phyloP scores from a whole-genome alignment of 2,888 invertebrate species.

The Lycia hirtaria region DNA sequence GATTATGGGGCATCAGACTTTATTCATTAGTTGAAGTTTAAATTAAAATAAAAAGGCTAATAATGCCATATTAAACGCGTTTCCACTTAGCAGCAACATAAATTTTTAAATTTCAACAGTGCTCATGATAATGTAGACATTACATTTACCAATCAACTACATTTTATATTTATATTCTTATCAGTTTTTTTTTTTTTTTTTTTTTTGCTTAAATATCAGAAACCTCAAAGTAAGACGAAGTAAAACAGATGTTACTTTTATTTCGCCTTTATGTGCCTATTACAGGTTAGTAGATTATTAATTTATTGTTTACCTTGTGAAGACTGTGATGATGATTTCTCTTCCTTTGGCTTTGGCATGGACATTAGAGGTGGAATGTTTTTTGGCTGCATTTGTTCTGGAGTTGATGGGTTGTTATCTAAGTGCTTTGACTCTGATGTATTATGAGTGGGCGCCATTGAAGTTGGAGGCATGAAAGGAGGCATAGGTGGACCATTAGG shows the following conservation, averaged over 20 bases:
- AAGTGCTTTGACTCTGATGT: conserved; percentile 23
- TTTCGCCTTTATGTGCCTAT: conserved; percentile 29
- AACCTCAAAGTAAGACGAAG: conserved; percentile 36
- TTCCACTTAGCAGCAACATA: no score
- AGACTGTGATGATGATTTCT: conserved; percentile 60
- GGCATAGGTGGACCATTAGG: conserved; percentile 51
- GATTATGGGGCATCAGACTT: no score
- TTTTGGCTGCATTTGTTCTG: conserved; percentile 79
- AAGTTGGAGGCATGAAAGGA: conserved; percentile 59
- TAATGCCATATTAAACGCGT: no score
- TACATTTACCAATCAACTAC: no score
- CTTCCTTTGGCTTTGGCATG: conserved; percentile 45
- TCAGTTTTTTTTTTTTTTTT: no score
- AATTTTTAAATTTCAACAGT: no score
- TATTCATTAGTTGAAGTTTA: no score
- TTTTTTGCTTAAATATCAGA: conserved; percentile 44
- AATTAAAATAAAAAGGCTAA: no score
- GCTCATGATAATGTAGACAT: no score
- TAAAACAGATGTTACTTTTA: conserved; percentile 14
- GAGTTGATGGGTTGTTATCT: conserved; percentile 22
- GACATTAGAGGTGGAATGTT: conserved; percentile 87
- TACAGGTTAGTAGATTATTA: conserved; percentile 21
- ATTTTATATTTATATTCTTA: no score
- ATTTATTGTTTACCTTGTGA: conserved; percentile 62
- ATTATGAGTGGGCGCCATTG: conserved; percentile 20